Base-by-base conservation (phyloP, 2,113 vertebrate species). In the Rhinolophus sinicus region DNA sequence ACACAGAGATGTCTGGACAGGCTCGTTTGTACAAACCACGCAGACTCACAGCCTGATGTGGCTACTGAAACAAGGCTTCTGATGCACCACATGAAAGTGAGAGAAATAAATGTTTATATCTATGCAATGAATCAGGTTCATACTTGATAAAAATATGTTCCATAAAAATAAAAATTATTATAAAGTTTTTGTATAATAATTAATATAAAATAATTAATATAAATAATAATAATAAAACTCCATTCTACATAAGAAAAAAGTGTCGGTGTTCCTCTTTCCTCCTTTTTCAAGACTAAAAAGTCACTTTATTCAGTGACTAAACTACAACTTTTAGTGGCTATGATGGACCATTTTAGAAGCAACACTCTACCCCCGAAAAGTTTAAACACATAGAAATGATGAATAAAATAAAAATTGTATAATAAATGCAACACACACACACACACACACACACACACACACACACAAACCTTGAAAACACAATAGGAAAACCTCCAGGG, bases 81-180 rank as follows among this genome's bases (percentile, higher is more conserved):
- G 26, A 72, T 26, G 18, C 58, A 38, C 33, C 40, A 4, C 58
- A 65, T 0, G 44, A 40, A 52, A 56, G 47, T 14, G 44, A 88
- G 24, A 24, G 60, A 40, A 76, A 67, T 35, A 76, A 56, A 52
- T 4, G 22, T 58, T 75, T 72, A 38, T 73, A 84, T 76, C 78
- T 81, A 92, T 67, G 24, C n/a, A 33, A 21, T 92, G 88, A 96
- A 30, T 95, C 60, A 58, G 58, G 33, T 90, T 93, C 58, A 21
- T 58, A 73, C 13, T 84, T 67, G 30, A 28, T 88, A 85, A 88
- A 81, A 88, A 96, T 40, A 90, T 58, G 64, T 78, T 38, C 62
- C 69, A 52, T 58, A 82, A 86, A 96, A 90, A 89, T 69, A 87
- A 73, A 94, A 93, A 83, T 35, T 88, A 28, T 72, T 69, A n/a